Base-by-base conservation (phyloP, 2,888 invertebrate species). In the Atrina japonica region DNA sequence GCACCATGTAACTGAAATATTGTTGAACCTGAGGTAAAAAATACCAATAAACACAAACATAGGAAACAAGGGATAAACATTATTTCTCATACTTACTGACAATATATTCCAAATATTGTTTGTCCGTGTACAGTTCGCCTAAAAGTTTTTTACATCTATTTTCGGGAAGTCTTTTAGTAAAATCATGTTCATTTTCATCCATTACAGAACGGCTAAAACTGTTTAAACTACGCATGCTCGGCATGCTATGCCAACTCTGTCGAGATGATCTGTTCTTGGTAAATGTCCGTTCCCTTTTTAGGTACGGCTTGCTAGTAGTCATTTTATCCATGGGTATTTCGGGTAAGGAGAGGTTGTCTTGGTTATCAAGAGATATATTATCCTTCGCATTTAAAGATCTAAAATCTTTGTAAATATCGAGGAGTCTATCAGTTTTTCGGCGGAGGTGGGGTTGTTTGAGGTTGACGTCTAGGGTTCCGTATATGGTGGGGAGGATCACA, bases 311-410 rank as follows among this genome's bases (percentile, higher is more conserved):
- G 47, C 29, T 30, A 29, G 56, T 35, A 23, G 30, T 40, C 56
- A 56, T 40, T 29, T 61, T 47, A 21, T 35, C 29, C 16, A 49
- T 29, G 16, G 61, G 16, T 25, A 61, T 61, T 43, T 61, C 61
- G 61, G 61, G 61, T n/a, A 61, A 47, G 47, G 61, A 61, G 49
- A 61, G 61, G 61, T n/a, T n/a, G 30, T 61, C 61, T 49, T 47
- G 47, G 49, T 47, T 49, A 30, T 47, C 25, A 25, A 61, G 47
- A 35, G 61, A 61, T 30, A 61, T 49, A 7, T 18, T 35, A 27
- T 61, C 61, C 30, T 30, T 61, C 29, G 61, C 49, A 14, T 16
- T 27, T 25, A 21, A 49, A 9, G 49, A 25, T 27, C 61, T 27
- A 21, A 25, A 61, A 35, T 61, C 61, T 61, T 61, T 47, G 30